These are phyloP conservation scores for Yponomeuta plumbellus DNA, from an alignment of 2,888 invertebrate species.

Conservation along the genomic window DNA sequence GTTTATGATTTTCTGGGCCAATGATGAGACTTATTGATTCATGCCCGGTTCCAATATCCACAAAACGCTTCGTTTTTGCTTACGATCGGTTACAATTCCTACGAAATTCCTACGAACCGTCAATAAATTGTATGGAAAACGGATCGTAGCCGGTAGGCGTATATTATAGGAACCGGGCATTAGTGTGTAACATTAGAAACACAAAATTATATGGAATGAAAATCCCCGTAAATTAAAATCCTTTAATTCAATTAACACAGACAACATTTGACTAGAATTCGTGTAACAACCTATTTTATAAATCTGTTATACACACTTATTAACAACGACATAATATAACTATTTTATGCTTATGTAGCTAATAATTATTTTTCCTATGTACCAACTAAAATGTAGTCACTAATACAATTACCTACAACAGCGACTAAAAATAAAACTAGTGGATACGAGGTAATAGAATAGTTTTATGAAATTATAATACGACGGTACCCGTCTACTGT, in stretches of 20 bases:
- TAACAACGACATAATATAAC: not conserved
- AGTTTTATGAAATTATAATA: not conserved
- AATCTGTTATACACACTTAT: not conserved
- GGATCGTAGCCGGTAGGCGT: too few relatives aligned
- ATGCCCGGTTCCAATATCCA: too few relatives aligned
- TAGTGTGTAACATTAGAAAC: too few relatives aligned
- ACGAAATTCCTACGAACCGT: too few relatives aligned
- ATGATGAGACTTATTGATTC: too few relatives aligned
- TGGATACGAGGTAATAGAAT: not conserved
- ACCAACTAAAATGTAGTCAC: not conserved
- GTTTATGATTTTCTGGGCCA: too few relatives aligned
- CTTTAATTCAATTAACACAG: not conserved
- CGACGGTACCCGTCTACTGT: too few relatives aligned
- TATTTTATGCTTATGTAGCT: not conserved
- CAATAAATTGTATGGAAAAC: too few relatives aligned
- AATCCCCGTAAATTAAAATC: not conserved
- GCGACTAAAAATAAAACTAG: not conserved
- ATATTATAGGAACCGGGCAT: too few relatives aligned
- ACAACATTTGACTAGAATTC: conserved; percentile 1
- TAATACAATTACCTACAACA: not conserved
- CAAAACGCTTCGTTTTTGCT: too few relatives aligned
- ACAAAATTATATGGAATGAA: not conserved
- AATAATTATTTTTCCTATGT: not conserved
- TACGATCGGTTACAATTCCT: too few relatives aligned
- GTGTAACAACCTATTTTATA: conserved; percentile 3